Conservation (phyloP, 2,888 invertebrate genomes). For the Cephus pygmeus region DNA sequence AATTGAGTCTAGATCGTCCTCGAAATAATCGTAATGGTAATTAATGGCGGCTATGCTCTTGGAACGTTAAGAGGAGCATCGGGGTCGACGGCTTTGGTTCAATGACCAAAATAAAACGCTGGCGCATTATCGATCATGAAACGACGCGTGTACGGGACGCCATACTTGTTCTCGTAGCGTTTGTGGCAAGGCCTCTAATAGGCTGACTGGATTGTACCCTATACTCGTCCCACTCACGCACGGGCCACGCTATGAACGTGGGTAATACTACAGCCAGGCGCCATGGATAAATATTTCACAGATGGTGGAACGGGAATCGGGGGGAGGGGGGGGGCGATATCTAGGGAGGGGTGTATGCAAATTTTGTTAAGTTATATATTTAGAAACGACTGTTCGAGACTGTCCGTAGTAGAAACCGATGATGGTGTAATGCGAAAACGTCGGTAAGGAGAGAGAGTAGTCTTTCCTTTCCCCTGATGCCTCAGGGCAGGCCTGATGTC, state of each 20-base stretch:
- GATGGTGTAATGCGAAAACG: neutral
- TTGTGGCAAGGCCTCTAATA: slow-evolving; percentile 4
- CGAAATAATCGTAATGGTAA: neutral
- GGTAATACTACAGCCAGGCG: neutral
- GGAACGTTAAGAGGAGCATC: neutral
- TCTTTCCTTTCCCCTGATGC: neutral
- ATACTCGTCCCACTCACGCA: neutral
- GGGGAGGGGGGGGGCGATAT: neutral
- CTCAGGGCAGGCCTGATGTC: neutral
- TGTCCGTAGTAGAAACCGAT: neutral
- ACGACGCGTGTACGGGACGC: slow-evolving; percentile 22
- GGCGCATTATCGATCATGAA: slow-evolving; percentile 43
- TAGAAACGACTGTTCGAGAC: neutral
- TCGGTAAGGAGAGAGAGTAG: neutral
- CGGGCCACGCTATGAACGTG: neutral
- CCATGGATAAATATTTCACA: neutral
- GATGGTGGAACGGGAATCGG: neutral
- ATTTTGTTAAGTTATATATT: neutral
- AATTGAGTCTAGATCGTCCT: neutral
- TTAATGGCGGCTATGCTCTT: neutral
- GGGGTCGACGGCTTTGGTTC: slow-evolving; percentile 34
- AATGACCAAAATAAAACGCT: slow-evolving; percentile 53
- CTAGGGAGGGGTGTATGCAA: neutral
- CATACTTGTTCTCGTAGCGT: slow-evolving; percentile 24
- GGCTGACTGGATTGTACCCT: neutral